Evolutionary conservation across 1,140 invertebrate genomes (phyloP), one percentile per base, ranked within the genome.

Genomic region (Drosophila lacertosa): DNA sequence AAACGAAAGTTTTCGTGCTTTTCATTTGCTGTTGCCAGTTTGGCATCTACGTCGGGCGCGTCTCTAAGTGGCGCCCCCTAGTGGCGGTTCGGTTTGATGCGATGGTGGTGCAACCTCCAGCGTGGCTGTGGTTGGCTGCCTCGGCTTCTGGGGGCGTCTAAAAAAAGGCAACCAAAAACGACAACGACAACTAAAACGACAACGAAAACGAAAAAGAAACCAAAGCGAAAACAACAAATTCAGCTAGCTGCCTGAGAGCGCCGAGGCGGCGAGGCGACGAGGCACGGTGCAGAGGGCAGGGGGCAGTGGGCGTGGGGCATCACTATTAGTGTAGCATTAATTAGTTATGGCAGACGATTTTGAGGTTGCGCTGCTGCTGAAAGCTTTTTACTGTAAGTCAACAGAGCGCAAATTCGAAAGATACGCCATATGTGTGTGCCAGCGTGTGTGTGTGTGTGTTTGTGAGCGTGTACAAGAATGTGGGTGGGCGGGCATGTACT

Each of bases 311-410:
- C 2, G 26, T 2, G 22, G 33, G 53, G 65, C 53, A 42, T 60
- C 79, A 84, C 80, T 83, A 84, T 88, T 86, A 83, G 78, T 89
- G 70, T 74, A 74, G 84, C 89, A 90, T 90, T 90, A 90, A 90
- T 90, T 90, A 90, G 89, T 90, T 90, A 90, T 90, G 89, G 89
- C 89, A 90, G 89, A 90, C 89, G 89, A 90, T 90, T 90, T 86
- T 90, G 89, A 84, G 89, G 89, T 90, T 90, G 67, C 78, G 68
- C 58, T 74, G 63, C 62, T 63, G 55, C 75, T 90, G 89, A 90
- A 90, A 89, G 89, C 83, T 90, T 90, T 90, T 90, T 66, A 83
- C 83, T 86, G 89, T 86, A 57, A 42, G 48, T 51, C 32, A 44
- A 58, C 48, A 44, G n/a, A 45, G 35, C 32, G 51, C 35, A 39